These are phyloP conservation scores for Cydia strobilella DNA, from an alignment of 1,140 invertebrate genomes.

Conservation along the genomic window DNA sequence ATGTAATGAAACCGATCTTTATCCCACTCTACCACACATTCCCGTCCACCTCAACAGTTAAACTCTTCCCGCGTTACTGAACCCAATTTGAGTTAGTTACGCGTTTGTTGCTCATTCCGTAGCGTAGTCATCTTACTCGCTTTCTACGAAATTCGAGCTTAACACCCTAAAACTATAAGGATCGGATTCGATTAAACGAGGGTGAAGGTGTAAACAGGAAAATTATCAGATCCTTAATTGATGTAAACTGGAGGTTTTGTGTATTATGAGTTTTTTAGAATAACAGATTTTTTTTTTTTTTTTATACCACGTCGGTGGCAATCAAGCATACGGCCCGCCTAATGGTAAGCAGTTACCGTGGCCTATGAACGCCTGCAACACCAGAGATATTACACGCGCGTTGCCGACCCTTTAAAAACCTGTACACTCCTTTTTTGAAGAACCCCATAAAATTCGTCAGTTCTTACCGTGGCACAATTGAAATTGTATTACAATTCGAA, in stretches of 20 bases:
- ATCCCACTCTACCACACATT: slow-evolving; percentile 15
- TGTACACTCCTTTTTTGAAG: too few relatives aligned
- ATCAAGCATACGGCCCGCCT: too few relatives aligned
- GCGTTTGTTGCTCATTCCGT: not conserved
- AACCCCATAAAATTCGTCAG: too few relatives aligned
- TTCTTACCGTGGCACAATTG: not conserved
- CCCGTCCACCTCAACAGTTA: slow-evolving; percentile 15
- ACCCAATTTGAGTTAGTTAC: slow-evolving; percentile 17
- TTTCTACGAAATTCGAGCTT: not conserved
- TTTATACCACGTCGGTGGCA: too few relatives aligned
- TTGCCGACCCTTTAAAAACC: too few relatives aligned
- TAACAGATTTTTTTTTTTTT: too few relatives aligned
- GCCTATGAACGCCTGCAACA: too few relatives aligned
- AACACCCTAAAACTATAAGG: not conserved
- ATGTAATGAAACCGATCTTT: not conserved
- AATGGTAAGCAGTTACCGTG: too few relatives aligned
- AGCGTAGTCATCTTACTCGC: not conserved
- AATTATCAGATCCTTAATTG: slow-evolving; percentile 20
- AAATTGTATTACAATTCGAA: too few relatives aligned
- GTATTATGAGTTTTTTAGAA: not conserved
- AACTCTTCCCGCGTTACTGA: slow-evolving; percentile 14
- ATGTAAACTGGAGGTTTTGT: not conserved
- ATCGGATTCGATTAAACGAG: not conserved
- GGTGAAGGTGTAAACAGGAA: slow-evolving; percentile 16
- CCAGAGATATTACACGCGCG: too few relatives aligned